Conservation (phyloP, 2,888 invertebrate genomes). For the Thymelicus acteon region DNA sequence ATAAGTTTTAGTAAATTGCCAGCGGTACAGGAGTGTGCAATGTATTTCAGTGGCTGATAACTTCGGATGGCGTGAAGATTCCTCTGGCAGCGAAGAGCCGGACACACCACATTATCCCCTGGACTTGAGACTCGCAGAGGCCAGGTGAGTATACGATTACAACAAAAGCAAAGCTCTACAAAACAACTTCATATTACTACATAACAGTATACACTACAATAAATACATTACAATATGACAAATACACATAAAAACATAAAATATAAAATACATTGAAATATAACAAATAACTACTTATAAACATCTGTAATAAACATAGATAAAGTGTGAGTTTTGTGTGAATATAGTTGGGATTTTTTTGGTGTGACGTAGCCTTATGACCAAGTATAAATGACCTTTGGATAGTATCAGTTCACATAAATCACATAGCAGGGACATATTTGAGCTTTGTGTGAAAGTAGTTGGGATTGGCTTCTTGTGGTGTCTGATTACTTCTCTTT, state of each 20-base stretch:
- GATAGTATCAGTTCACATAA: too few relatives aligned
- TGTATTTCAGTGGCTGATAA: slow-evolving; percentile 66
- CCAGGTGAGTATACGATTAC: slow-evolving; percentile 60
- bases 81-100: slow-evolving; percentile 77
- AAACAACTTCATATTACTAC: too few relatives aligned
- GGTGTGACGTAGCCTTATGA: not conserved
- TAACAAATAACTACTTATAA: not conserved
- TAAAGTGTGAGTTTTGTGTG: slow-evolving; percentile 4
- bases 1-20: too few relatives aligned
- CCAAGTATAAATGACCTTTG: not conserved
- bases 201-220: too few relatives aligned
- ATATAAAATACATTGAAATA: not conserved
- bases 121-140: slow-evolving; percentile 78
- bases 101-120: slow-evolving; percentile 80
- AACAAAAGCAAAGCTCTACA: not conserved
- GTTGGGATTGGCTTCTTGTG: slow-evolving; percentile 6
- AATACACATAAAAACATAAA: not conserved
- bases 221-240: not conserved
- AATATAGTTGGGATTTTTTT: not conserved
- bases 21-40: not conserved
- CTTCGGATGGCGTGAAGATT: slow-evolving; percentile 78
- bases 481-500: slow-evolving; percentile 1
- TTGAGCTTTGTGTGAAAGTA: not conserved
- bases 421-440: not conserved
- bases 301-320: not conserved